Base-by-base conservation (phyloP, 1,140 invertebrate genomes). In the Platorchestia sp. region DNA sequence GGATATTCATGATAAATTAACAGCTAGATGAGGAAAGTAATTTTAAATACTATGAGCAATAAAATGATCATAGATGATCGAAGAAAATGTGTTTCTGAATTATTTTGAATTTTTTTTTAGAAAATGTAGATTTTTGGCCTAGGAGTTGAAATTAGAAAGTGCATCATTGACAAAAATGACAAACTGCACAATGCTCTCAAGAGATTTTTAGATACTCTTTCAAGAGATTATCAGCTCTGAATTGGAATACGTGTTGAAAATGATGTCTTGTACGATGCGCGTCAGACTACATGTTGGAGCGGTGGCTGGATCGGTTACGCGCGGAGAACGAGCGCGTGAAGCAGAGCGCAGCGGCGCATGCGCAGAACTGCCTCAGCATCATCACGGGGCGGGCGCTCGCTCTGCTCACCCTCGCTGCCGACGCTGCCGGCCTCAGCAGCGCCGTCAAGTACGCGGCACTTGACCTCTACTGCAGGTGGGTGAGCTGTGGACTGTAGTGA, bases 391-490 rank as follows among this genome's bases (percentile, higher is more conserved):
- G 91, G 7, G 44, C 47, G 44, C 45, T 44, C 36, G 3, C 10
- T 16, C n/a, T 93, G 7, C 91, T 93, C 7, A 45, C 44, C 43
- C 45, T 45, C 43, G 91, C 44, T 47, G 91, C 44, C 0, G 43
- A 45, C 36, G 45, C 45, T 44, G 45, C 91, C 10, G 22, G 40
- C 43, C 91, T 93, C 43, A 42, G 10, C 44, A 7, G 6, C 3
- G 45, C 44, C 27, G 43, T 93, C 19, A 45, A 27, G 36, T 93
- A 93, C 91, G 47, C 36, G 19, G 43, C 91, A 3, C 43, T 93
- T 40, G 91, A 93, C 45, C 91, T 93, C 91, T 93, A 93, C 91
- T 93, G 91, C 91, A 45, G 91, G 91, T 93, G 41, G 5, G 87
- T 89, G 53, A 75, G 36, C 36, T 75, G 53, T 75, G 53, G 14